Percentiles rank a stretch among this genome's conserved stretches.
These are phyloP conservation scores for Ascaphus truei DNA, from an alignment of 2,113 vertebrate species.

Conservation along the genomic window DNA sequence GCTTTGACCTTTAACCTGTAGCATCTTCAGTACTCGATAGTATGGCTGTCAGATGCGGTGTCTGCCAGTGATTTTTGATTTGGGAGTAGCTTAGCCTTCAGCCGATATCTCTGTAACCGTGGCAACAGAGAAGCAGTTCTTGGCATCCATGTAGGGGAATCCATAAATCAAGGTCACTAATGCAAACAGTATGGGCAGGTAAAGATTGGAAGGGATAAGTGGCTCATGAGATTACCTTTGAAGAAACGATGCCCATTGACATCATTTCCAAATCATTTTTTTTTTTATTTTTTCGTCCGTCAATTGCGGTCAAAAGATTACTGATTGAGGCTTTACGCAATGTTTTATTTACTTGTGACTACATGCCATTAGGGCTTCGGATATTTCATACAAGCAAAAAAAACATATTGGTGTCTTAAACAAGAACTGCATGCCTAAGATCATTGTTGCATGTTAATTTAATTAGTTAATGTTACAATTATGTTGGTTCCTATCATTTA, in stretches of 20 bases:
- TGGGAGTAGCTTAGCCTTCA: slow-evolving; percentile 74
- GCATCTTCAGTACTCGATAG: slow-evolving; percentile 68
- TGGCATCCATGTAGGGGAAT: slow-evolving; percentile 56
- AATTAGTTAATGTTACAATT: too few relatives aligned
- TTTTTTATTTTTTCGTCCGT: slow-evolving; percentile 44
- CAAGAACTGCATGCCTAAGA: too few relatives aligned
- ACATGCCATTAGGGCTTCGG: too few relatives aligned
- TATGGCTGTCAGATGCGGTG: slow-evolving; percentile 51
- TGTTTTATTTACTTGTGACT: too few relatives aligned
- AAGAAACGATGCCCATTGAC: slow-evolving; percentile 63
- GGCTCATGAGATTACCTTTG: slow-evolving; percentile 71
- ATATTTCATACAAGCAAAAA: too few relatives aligned
- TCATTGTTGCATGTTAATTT: too few relatives aligned
- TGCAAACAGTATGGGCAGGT: slow-evolving; percentile 75
- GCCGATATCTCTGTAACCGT: slow-evolving; percentile 71
- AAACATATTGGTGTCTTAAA: too few relatives aligned
- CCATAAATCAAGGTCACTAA: slow-evolving; percentile 78
- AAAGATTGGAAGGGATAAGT: slow-evolving; percentile 73
- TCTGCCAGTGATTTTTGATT: slow-evolving; percentile 65
- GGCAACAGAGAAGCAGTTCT: slow-evolving; percentile 74
- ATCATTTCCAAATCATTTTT: slow-evolving; percentile 54
- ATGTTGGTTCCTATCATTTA: too few relatives aligned
- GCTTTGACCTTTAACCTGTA: slow-evolving; percentile 73
- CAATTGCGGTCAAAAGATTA: slow-evolving; percentile 62
- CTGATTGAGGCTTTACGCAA: slow-evolving; percentile 50